Evolutionary conservation across 2,888 invertebrate genomes (phyloP).

Genomic region (Callinectes sapidus): DNA sequence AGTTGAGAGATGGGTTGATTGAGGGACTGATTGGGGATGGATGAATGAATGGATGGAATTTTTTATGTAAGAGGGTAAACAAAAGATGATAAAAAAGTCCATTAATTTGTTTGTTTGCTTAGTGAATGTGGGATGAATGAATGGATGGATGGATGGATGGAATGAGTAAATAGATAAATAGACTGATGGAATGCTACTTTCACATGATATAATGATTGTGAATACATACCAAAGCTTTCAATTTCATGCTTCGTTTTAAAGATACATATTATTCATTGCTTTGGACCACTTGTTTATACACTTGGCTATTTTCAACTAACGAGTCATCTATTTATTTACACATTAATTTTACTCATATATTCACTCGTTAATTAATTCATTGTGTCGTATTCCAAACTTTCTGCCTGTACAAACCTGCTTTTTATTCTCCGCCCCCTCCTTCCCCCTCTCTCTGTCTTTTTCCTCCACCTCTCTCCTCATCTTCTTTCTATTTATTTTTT

Average conservation of each 20-base stretch:
- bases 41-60: no score
- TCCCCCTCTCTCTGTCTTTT: neutral
- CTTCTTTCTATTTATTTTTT: no score
- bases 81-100: no score
- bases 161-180: no score
- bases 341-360: neutral
- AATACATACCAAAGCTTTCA: neutral
- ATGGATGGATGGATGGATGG: no score
- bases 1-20: no score
- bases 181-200: neutral
- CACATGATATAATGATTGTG: neutral
- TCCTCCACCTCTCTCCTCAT: neutral
- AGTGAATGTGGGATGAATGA: no score
- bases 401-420: neutral
- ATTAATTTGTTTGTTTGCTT: no score
- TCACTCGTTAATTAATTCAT: neutral
- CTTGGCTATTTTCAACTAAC: neutral
- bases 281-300: neutral
- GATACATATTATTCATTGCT: neutral
- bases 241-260: neutral
- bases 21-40: no score
- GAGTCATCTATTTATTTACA: neutral
- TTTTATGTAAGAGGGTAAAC: no score
- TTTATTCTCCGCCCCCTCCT: no score
- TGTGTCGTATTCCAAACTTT: neutral